Conservation (phyloP, 2,888 invertebrate genomes). For the Oscheius sp. region DNA sequence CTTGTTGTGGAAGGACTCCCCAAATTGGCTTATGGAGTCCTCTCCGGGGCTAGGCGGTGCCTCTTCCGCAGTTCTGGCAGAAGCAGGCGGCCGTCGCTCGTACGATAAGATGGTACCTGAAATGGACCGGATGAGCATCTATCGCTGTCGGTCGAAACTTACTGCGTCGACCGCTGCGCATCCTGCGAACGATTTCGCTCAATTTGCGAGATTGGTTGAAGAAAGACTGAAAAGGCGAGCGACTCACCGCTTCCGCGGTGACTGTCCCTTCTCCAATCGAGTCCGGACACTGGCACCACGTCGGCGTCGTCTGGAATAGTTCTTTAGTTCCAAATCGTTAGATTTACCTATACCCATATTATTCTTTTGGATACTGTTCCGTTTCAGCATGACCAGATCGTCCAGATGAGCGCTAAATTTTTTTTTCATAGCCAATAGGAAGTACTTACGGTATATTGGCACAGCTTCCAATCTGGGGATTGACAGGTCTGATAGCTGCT, state of each 20-base stretch:
- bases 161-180: conserved; percentile 41
- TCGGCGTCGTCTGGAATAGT: conserved; percentile 47
- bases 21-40: conserved; percentile 34
- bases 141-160: conserved; percentile 26
- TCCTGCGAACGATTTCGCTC: conserved; percentile 50
- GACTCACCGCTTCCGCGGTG: conserved; percentile 51
- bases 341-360: background rate
- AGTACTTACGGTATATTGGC: conserved; percentile 52
- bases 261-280: conserved; percentile 35
- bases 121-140: background rate
- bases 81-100: conserved; percentile 35
- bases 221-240: conserved; percentile 50
- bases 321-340: background rate
- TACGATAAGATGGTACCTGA: conserved; percentile 14
- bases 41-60: conserved; percentile 13
- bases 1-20: conserved; percentile 24
- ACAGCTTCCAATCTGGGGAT: conserved; percentile 70
- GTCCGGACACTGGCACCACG: conserved; percentile 51
- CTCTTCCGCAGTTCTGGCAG: conserved; percentile 27
- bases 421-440: background rate
- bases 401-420: conserved; percentile 3
- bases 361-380: conserved; percentile 43
- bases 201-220: conserved; percentile 43
- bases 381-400: conserved; percentile 19
- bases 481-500: conserved; percentile 62